Evolutionary conservation across 2,888 invertebrate species (phyloP).

Genomic region (Thera obeliscata): DNA sequence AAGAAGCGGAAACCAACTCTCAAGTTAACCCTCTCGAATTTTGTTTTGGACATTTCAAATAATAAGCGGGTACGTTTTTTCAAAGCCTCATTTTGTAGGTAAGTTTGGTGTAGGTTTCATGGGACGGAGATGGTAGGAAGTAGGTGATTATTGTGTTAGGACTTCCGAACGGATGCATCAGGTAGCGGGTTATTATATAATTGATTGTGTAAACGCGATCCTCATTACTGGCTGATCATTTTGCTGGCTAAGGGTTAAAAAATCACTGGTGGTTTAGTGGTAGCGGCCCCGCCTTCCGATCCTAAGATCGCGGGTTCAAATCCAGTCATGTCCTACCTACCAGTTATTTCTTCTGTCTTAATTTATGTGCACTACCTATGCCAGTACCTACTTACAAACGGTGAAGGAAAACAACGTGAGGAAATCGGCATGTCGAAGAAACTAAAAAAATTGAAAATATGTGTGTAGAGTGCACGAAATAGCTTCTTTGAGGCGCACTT

Average conservation of each 20-base stretch:
- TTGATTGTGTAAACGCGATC: slow-evolving; percentile 42
- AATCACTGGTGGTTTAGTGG: neutral
- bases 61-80: slow-evolving; percentile 73
- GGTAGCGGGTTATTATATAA: slow-evolving; percentile 55
- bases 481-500: no score
- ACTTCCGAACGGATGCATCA: slow-evolving; percentile 76
- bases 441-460: no score
- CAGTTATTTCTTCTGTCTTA: no score
- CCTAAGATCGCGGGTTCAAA: no score
- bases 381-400: no score
- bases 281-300: no score
- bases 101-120: slow-evolving; percentile 53
- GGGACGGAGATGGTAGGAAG: slow-evolving; percentile 77
- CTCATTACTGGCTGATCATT: slow-evolving; percentile 15
- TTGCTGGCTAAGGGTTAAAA: slow-evolving; percentile 1
- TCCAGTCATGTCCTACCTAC: no score
- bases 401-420: no score
- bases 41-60: slow-evolving; percentile 66
- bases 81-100: slow-evolving; percentile 42
- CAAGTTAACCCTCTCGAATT: slow-evolving; percentile 66
- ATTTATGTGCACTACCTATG: no score
- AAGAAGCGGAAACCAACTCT: slow-evolving; percentile 70
- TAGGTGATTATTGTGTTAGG: slow-evolving; percentile 72
- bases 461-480: no score
- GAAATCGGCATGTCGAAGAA: no score